Conservation (phyloP, 1,140 invertebrate species). For the Papilio dardanus region DNA sequence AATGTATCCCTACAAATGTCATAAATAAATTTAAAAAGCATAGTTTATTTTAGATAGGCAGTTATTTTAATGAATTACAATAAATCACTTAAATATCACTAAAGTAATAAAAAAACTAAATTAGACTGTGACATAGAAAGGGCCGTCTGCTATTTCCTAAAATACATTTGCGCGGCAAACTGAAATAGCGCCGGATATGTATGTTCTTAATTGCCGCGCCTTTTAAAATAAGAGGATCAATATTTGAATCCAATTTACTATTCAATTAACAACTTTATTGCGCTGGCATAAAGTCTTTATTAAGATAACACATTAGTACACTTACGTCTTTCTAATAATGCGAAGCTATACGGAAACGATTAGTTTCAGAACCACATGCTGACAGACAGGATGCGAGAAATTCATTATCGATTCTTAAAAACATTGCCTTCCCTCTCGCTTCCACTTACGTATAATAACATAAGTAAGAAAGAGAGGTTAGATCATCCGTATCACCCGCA, state of each 20-base stretch:
- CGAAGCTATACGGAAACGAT: conserved; percentile 67
- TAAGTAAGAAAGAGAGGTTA: conserved; percentile 46
- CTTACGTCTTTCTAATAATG: conserved; percentile 48
- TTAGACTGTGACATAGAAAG: conserved; percentile 44
- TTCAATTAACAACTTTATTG: conserved; percentile 36
- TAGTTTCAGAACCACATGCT: conserved; percentile 77
- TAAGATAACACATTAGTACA: neutral
- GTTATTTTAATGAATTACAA: neutral
- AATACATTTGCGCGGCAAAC: conserved; percentile 73
- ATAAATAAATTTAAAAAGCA: neutral
- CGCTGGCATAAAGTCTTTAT: conserved; percentile 22
- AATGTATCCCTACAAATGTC: no score
- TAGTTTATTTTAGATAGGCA: neutral
- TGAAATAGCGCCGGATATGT: conserved; percentile 64
- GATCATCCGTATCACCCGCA: conserved; percentile 58
- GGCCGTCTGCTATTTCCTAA: conserved; percentile 54
- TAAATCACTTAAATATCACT: neutral
- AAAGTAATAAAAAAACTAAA: conserved; percentile 39
- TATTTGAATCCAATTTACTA: conserved; percentile 36
- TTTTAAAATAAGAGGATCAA: conserved; percentile 42
- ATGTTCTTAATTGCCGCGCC: conserved; percentile 63
- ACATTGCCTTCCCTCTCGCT: conserved; percentile 54
- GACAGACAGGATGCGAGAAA: conserved; percentile 75
- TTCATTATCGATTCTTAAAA: conserved; percentile 77
- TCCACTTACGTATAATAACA: conserved; percentile 20